A percentile compares a stretch with the other conserved stretches of the same genome.
Conservation (phyloP, 2,113 vertebrate genomes). For the Oryctolagus cuniculus region DNA sequence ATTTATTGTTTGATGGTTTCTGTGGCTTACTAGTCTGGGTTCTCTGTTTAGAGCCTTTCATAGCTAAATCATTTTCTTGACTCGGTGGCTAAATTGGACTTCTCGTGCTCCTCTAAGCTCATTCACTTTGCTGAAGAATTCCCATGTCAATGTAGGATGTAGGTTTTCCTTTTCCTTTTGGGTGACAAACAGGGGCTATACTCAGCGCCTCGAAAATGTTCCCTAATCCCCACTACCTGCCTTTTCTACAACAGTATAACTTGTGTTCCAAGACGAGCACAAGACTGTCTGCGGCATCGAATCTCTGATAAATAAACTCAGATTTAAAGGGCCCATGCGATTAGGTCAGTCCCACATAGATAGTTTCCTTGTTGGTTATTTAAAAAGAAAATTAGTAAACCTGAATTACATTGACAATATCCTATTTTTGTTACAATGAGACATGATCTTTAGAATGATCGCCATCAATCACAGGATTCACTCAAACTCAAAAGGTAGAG, state of each 20-base stretch:
- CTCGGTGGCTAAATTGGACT: background rate
- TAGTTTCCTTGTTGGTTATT: background rate
- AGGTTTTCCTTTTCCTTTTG: background rate
- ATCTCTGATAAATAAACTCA: background rate
- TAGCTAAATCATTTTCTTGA: background rate
- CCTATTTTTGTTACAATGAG: too few species aligned
- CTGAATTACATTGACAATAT: background rate
- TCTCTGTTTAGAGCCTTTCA: background rate
- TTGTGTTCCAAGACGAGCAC: background rate
- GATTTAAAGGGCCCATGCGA: too few species aligned
- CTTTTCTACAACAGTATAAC: background rate
- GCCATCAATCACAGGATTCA: background rate
- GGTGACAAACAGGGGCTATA: background rate
- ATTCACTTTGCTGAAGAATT: background rate
- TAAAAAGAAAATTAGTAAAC: background rate
- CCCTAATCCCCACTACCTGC: too few species aligned
- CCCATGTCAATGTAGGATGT: background rate
- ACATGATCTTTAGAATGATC: background rate
- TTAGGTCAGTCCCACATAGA: background rate
- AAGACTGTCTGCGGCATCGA: background rate
- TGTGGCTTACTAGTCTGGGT: background rate
- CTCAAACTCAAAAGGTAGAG: background rate
- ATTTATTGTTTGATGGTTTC: background rate
- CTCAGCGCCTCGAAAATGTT: background rate
- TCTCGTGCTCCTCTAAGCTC: background rate